Base-by-base conservation (phyloP, 2,113 vertebrate species). In the Oncorhynchus tshawytscha region DNA sequence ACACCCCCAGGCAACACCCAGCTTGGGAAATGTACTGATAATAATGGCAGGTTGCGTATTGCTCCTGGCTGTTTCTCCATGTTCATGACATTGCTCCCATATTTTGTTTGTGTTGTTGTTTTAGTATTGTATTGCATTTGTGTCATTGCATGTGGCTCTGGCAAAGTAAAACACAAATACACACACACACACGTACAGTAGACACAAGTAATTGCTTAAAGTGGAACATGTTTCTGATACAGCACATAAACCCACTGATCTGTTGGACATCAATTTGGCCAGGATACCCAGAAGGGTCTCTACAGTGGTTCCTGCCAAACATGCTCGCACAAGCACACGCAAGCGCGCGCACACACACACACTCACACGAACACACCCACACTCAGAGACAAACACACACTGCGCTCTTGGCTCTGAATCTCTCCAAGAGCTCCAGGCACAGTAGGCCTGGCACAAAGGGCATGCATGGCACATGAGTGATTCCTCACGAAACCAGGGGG, bases 281-380 rank as follows among this genome's bases (percentile, higher is more conserved):
- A 81, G 67, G 74, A 72, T 62, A 71, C 76, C 77, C 73, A 51
- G 49, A 68, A 77, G 83, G 72, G 64, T 31, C 29, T 18, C 67
- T 65, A 45, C 51, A 57, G 66, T 67, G 22, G 57, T 6, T 13
- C 18, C 49, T 67, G 66, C 74, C 72, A 81, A 67, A 64, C 70
- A 71, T 51, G 49, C 57, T 12, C 9, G 12, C 15, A 18, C 11
- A 20, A 27, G 12, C 29, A 1, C 66, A 39, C 66, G 18, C 66
- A n/a, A 16, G 13, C 66, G 1, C 66, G 18, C 66, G 9, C 29
- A 31, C 29, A 67, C 66, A 31, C 66, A 67, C 29, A 31, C 66
- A 39, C 16, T 9, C 67, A 39, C 51, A 57, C 51, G 0, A 13
- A 57, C 51, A 62, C 20, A 62, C 59, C 59, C 59, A 62, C 59